Percentiles rank a stretch among this genome's conserved stretches.
Evolutionary conservation across 2,888 invertebrate genomes (phyloP).

Genomic region (Ophion ellenae): DNA sequence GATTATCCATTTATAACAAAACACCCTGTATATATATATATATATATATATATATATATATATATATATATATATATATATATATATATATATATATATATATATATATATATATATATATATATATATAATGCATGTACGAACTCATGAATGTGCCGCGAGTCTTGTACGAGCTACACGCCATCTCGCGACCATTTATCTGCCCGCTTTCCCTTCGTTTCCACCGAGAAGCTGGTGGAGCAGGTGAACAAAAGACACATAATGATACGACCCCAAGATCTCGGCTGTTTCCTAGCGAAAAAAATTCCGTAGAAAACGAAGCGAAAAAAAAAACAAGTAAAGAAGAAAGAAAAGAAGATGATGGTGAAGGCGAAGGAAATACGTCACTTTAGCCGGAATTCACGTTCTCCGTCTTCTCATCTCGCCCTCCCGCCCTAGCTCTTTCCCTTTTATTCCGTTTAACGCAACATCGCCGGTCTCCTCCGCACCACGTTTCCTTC

Average conservation of each 20-base stretch:
- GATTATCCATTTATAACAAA: too few relatives aligned
- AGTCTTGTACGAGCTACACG: conserved; percentile 15
- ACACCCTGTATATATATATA: background rate
- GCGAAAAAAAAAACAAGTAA: background rate
- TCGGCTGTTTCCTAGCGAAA: conserved; percentile 29
- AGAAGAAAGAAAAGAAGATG: background rate
- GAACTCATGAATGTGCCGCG: conserved; percentile 7
- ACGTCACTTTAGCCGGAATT: conserved; percentile 77
- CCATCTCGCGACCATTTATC: conserved; percentile 19
- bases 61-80: background rate
- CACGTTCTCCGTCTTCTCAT: conserved; percentile 43
- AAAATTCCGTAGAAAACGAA: conserved; percentile 4
- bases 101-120: background rate
- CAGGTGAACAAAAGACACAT: conserved; percentile 32
- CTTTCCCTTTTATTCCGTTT: conserved; percentile 37
- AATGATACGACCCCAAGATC: conserved; percentile 48
- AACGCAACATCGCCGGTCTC: conserved; percentile 10
- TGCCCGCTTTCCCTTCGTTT: conserved; percentile 22
- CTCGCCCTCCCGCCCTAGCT: conserved; percentile 5
- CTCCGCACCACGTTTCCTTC: conserved; percentile 36
- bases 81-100: background rate
- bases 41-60: background rate
- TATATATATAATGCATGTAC: background rate
- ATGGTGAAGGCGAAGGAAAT: conserved; percentile 68
- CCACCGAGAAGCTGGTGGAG: conserved; percentile 3